These are phyloP conservation scores for Philonicus albiceps DNA, from an alignment of 2,888 invertebrate species.

Conservation along the genomic window DNA sequence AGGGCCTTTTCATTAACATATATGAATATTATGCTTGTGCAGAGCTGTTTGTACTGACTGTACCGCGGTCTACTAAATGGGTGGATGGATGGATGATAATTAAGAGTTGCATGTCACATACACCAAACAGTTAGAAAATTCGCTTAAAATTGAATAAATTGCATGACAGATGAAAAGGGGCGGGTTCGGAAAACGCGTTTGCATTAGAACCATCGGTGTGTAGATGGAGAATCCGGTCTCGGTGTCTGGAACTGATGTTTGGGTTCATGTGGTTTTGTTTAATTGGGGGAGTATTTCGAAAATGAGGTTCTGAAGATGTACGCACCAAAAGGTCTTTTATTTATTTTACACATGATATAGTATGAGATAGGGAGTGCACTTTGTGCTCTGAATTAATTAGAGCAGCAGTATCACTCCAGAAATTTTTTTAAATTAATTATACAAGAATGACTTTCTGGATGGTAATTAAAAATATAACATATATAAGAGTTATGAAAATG, in stretches of 20 bases:
- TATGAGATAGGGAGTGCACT: not conserved
- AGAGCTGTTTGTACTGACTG: not conserved
- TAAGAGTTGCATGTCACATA: not conserved
- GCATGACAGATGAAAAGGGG: not conserved
- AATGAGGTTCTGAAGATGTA: not conserved
- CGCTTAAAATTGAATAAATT: not conserved
- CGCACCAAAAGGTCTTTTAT: not conserved
- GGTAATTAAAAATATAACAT: no score
- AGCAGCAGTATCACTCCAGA: not conserved
- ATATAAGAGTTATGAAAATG: no score
- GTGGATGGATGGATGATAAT: constrained; percentile 3
- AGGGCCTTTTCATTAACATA: not conserved
- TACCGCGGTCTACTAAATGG: not conserved
- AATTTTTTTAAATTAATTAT: not conserved
- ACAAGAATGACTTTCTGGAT: no score
- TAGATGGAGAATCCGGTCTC: not conserved
- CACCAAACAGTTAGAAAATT: not conserved
- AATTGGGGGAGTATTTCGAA: not conserved
- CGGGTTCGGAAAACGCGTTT: not conserved
- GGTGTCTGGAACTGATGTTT: not conserved
- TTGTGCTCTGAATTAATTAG: not conserved
- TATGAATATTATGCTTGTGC: not conserved
- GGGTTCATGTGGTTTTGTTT: not conserved
- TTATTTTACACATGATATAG: not conserved
- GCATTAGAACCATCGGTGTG: not conserved